phyloP scores from a whole-genome alignment of 2,888 invertebrate genomes.

The Himalopsyche anomala region DNA sequence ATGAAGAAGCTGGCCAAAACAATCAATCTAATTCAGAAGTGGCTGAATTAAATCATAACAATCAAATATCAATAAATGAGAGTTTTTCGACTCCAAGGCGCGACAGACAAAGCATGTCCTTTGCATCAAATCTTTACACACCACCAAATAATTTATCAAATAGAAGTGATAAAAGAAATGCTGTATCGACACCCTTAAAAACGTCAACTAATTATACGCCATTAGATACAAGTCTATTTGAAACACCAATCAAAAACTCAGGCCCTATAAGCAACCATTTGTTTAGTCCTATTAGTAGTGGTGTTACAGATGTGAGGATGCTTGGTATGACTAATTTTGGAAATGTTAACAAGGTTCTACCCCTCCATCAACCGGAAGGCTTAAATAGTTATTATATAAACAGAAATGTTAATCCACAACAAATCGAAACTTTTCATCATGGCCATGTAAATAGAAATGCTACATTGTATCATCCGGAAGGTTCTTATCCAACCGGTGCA shows the following conservation, averaged over 20 bases:
- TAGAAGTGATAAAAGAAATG: not conserved
- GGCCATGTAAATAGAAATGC: no score
- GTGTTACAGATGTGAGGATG: not conserved
- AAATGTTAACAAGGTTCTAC: no score
- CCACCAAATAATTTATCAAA: conserved; percentile 14
- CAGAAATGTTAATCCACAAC: not conserved
- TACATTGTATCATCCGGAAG: no score
- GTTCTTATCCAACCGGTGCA: not conserved
- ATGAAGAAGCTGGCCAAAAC: not conserved
- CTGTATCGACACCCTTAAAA: conserved; percentile 19
- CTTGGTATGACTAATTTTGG: not conserved
- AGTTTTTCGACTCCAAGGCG: not conserved
- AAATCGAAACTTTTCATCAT: no score
- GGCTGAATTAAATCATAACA: not conserved
- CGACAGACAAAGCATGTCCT: not conserved
- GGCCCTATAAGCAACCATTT: not conserved
- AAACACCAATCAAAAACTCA: not conserved
- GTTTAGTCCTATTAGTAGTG: not conserved
- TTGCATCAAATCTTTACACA: not conserved
- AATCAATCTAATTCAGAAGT: not conserved
- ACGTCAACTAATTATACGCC: not conserved
- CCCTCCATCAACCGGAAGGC: not conserved
- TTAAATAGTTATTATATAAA: not conserved
- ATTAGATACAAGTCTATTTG: not conserved
- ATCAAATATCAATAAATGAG: not conserved